A percentile compares a stretch with the other conserved stretches of the same genome.
Evolutionary conservation across 2,797 vertebrate genomes (phyloP).

Genomic region (Smutsia temminckii): DNA sequence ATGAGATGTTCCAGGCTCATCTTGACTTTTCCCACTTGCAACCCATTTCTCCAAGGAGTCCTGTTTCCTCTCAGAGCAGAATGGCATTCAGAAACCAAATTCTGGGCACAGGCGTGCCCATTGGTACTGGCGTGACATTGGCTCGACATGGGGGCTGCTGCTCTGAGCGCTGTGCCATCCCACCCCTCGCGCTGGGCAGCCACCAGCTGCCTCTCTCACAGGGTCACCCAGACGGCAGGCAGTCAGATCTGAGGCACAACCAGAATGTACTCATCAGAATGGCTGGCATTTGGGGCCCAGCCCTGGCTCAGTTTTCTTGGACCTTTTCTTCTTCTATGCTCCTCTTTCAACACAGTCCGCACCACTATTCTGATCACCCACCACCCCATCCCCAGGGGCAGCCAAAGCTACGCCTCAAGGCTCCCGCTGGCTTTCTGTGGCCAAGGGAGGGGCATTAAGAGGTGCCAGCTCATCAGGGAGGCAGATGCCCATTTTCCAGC

Average conservation of each 20-base stretch:
- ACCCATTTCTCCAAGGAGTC: background rate
- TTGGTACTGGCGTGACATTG: background rate
- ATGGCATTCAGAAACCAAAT: background rate
- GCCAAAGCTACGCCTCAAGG: background rate
- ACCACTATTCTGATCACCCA: background rate
- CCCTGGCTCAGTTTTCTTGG: background rate
- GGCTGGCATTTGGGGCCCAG: background rate
- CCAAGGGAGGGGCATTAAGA: background rate
- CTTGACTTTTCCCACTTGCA: background rate
- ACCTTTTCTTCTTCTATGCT: background rate
- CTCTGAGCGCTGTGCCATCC: background rate
- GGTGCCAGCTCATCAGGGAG: background rate
- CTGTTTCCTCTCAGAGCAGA: background rate
- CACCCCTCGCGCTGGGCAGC: too few relatives aligned
- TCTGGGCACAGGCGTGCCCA: background rate
- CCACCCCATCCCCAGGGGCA: background rate
- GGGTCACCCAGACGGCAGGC: background rate
- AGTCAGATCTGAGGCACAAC: background rate
- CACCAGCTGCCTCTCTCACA: background rate
- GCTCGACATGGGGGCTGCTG: fast-evolving
- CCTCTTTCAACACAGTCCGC: background rate
- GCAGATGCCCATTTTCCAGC: background rate
- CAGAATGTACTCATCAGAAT: too few relatives aligned
- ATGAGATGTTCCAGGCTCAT: background rate
- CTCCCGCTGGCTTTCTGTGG: background rate